Evolutionary conservation across 2,113 vertebrate species (phyloP).

Genomic region (Tyto alba): DNA sequence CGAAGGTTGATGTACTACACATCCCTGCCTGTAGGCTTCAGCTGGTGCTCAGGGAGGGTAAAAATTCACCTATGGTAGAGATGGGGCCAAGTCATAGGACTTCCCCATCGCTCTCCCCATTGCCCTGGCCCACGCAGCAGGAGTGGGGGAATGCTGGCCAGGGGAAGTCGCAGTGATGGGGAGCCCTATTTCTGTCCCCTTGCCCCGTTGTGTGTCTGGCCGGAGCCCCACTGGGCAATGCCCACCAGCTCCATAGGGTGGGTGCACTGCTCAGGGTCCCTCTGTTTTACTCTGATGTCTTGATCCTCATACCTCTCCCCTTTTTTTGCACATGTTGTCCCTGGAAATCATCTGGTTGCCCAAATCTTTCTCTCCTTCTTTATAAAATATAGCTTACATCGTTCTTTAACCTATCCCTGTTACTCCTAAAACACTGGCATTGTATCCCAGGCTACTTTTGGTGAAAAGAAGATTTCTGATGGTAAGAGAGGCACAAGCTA

Average conservation of each 20-base stretch:
- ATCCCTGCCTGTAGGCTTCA: background rate
- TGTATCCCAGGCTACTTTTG: background rate
- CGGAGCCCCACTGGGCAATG: background rate
- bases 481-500: background rate
- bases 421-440: background rate
- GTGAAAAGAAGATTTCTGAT: background rate
- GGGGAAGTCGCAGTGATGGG: rapidly evolving
- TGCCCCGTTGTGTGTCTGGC: background rate
- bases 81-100: background rate
- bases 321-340: background rate
- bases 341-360: background rate
- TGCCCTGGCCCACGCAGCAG: background rate
- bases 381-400: background rate
- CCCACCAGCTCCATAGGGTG: background rate
- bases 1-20: too few relatives aligned
- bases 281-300: background rate
- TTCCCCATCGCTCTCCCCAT: background rate
- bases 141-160: background rate
- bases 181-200: background rate
- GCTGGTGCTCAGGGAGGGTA: background rate
- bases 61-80: background rate
- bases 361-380: background rate
- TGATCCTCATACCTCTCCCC: background rate
- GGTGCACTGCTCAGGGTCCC: background rate
- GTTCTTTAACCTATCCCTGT: background rate